A percentile compares a stretch with the other conserved stretches of the same genome.
Evolutionary conservation across 2,888 invertebrate genomes (phyloP).

Genomic region (Monochamus alternatus): DNA sequence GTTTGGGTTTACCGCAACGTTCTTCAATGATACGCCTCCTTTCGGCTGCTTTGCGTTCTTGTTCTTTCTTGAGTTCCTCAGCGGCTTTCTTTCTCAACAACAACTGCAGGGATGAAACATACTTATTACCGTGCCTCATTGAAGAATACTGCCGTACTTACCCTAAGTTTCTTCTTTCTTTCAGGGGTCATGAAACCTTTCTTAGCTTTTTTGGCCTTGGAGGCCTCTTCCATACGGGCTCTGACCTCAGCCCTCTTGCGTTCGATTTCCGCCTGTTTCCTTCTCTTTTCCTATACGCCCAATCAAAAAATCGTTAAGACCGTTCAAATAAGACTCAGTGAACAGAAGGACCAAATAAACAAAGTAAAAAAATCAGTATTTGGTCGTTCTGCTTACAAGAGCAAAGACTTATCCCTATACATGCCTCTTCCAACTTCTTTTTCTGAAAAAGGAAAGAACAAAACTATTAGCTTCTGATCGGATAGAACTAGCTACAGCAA

Average conservation of each 20-base stretch:
- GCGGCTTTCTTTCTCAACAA: conserved; percentile 99
- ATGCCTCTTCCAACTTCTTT: conserved; percentile 87
- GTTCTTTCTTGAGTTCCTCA: conserved; percentile 99
- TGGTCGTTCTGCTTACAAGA: conserved; percentile 49
- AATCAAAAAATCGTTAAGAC: conserved; percentile 37
- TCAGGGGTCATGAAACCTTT: conserved; percentile 99
- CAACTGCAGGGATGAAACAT: conserved; percentile 76
- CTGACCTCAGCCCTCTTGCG: conserved; percentile 99
- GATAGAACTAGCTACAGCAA: conserved; percentile 16
- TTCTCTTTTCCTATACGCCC: conserved; percentile 90
- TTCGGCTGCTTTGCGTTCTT: conserved; percentile 98
- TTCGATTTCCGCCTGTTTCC: conserved; percentile 98
- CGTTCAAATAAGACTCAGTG: conserved; percentile 19
- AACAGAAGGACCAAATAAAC: conserved; percentile 42
- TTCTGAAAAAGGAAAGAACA: conserved; percentile 78
- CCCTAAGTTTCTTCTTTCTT: conserved; percentile 99
- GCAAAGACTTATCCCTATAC: conserved; percentile 67
- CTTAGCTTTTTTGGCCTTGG: conserved; percentile 99
- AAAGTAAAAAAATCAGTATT: neutral
- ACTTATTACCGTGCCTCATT: neutral
- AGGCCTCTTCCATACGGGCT: conserved; percentile 98
- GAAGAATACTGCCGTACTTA: conserved; percentile 72
- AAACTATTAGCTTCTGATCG: conserved; percentile 35
- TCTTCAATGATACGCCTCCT: conserved; percentile 97
- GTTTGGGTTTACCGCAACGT: conserved; percentile 93